These are phyloP conservation scores for Dryocosmus kuriphilus DNA, from an alignment of 2,888 invertebrate species.

Conservation along the genomic window DNA sequence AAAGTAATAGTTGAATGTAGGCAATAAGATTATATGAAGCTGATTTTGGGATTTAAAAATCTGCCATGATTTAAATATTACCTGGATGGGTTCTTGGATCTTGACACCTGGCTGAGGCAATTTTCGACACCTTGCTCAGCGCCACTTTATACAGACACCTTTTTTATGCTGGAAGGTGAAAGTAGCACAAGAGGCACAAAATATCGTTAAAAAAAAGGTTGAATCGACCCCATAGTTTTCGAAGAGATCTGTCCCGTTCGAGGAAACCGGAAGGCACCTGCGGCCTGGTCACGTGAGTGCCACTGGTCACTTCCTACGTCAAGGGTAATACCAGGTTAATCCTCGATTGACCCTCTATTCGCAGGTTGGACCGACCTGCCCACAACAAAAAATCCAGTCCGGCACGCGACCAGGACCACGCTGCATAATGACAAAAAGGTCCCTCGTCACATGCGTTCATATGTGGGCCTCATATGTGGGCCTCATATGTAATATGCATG, in stretches of 20 bases:
- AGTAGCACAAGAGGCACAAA: slow-evolving; percentile 31
- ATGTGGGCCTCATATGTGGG: slow-evolving; percentile 30
- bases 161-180: background rate
- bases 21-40: background rate
- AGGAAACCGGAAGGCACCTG: slow-evolving; percentile 69
- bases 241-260: slow-evolving; percentile 48
- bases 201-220: slow-evolving; percentile 40
- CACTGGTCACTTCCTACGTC: slow-evolving; percentile 66
- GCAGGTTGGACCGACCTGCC: slow-evolving; percentile 60
- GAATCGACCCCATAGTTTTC: slow-evolving; percentile 27
- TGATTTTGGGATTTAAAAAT: background rate
- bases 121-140: slow-evolving; percentile 24
- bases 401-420: slow-evolving; percentile 73
- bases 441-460: slow-evolving; percentile 49
- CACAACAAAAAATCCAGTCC: slow-evolving; percentile 67
- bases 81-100: background rate
- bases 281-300: slow-evolving; percentile 45
- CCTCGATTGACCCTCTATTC: slow-evolving; percentile 71
- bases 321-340: slow-evolving; percentile 73
- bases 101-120: slow-evolving; percentile 3
- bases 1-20: background rate
- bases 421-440: slow-evolving; percentile 73
- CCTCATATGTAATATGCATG: slow-evolving; percentile 14
- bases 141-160: slow-evolving; percentile 9
- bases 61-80: slow-evolving; percentile 14